These are phyloP conservation scores for Metellina segmentata DNA, from an alignment of 2,888 invertebrate species.

Conservation along the genomic window DNA sequence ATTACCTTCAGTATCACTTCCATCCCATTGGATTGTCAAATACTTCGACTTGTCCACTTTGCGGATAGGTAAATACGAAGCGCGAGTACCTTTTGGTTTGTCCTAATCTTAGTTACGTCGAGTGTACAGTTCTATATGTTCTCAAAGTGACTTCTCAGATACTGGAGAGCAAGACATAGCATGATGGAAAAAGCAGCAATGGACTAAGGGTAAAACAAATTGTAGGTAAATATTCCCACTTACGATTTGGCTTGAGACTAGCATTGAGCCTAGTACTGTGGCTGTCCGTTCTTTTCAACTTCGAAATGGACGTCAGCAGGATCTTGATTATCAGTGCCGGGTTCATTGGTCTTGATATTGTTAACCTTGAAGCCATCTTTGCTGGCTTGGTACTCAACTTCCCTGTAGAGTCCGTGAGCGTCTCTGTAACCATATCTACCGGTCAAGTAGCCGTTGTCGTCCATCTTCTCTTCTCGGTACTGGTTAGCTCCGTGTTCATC, in stretches of 20 bases:
- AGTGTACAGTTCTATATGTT: too few relatives aligned
- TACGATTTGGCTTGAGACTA: constrained; percentile 26
- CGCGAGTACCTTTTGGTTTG: too few relatives aligned
- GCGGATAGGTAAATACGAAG: too few relatives aligned
- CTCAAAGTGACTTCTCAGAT: too few relatives aligned
- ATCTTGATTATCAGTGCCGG: constrained; percentile 63
- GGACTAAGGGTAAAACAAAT: too few relatives aligned
- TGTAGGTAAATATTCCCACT: background rate
- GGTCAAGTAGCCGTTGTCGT: constrained; percentile 57
- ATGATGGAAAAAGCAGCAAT: too few relatives aligned
- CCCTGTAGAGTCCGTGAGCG: constrained; percentile 59
- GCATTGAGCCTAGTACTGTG: constrained; percentile 22
- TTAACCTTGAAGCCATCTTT: constrained; percentile 67
- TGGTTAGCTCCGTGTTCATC: constrained; percentile 62
- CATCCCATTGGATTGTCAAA: too few relatives aligned
- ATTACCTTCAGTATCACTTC: too few relatives aligned
- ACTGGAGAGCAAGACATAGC: too few relatives aligned
- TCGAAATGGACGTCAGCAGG: constrained; percentile 70
- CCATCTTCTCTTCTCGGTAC: constrained; percentile 65
- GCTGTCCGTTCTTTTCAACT: constrained; percentile 46
- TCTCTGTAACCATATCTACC: constrained; percentile 71
- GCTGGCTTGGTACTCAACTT: constrained; percentile 62
- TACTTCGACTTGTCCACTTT: too few relatives aligned
- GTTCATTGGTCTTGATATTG: constrained; percentile 65
- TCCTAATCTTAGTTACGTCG: too few relatives aligned